Base-by-base conservation (phyloP, 2,888 invertebrate genomes). In the Asteroscopus sphinx region DNA sequence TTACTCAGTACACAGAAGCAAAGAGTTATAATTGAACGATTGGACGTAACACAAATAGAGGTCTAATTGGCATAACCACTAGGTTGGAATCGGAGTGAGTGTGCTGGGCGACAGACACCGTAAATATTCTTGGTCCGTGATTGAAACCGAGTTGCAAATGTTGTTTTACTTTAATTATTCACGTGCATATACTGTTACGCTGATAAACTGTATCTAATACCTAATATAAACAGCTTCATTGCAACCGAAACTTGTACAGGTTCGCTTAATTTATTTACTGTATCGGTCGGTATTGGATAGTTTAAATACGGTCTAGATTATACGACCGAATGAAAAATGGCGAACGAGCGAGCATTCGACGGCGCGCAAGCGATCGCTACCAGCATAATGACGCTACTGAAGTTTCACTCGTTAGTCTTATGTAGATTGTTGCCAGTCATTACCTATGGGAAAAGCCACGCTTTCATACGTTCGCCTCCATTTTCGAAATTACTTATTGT, bases 401-500 rank as follows among this genome's bases (percentile, higher is more conserved):
- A 88, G 82, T 83, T 88, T 82, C 77, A 79, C 83, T 83, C 81
- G 77, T 82, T 82, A 85, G 82, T 80, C 81, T 82, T 79, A 81
- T 76, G 80, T 77, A 83, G 77, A 81, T 80, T 79, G 80, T 79
- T 79, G 77, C 80, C 81, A 81, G 83, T 84, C 83, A 85, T 85
- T 86, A 82, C 81, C 81, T 80, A 80, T 79, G 79, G 81, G 79
- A 79, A 82, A 80, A 79, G 73, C 69, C 60, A 68, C 58, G 77
- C 78, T 79, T 81, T 79, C 77, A 81, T 81, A 80, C 74, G 72
- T 77, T 75, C 69, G 72, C 79, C 64, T 83, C 80, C 83, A 84
- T 85, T 86, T 84, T 82, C 75, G 47, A 85, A 85, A 88, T 86
- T 84, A 82, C 81, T 81, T 80, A 82, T 86, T 84, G 85, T 85